Evolutionary conservation across 1,140 invertebrate genomes (phyloP), one percentile per base, ranked within the genome.

Genomic region (fruit fly (Drosophila melanogaster)): DNA sequence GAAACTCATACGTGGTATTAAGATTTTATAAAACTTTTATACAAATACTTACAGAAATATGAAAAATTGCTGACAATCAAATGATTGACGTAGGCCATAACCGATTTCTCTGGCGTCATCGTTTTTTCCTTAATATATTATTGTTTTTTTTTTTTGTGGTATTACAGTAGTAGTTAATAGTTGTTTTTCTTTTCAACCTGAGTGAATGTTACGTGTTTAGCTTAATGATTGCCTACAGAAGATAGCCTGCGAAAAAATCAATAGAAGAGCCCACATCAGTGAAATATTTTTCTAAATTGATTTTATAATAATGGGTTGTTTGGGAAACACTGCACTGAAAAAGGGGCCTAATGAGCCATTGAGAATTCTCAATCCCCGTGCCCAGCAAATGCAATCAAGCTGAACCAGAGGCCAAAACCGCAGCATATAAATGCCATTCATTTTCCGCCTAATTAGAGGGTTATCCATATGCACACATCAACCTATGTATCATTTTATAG

Each of bases 61-160:
- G 90, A 89, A 80, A 91, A 90, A 69, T 91, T 91, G 80, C 90
- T 91, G 83, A 91, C 81, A 60, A 91, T 90, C 51, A 91, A 81
- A 56, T 91, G 90, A 86, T 91, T 91, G 55, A 90, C 58, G 70
- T 91, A 91, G 55, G 90, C 90, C 80, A 90, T 74, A 69, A 91
- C 74, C 49, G 90, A 91, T 78, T 91, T 91, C 54, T 91, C 90
- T 53, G 90, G 90, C 81, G 90, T 84, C 90, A 91, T 91, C 50
- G 69, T 89, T 59, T 57, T 47, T 46, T 55, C 12, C 26, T 70
- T 66, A 37, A 7, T 24, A 62, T 62, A 24, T 60, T 61, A 19
- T 66, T 59, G 41, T 35, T 65, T 64, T 33, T 55, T 14, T 73
- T 65, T 59, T 14, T 73, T 65, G 56, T 56, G 15, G 43, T 49